These are phyloP conservation scores for Trididemnum miniatum DNA, from an alignment of 23 tunicate species.

Conservation along the genomic window DNA sequence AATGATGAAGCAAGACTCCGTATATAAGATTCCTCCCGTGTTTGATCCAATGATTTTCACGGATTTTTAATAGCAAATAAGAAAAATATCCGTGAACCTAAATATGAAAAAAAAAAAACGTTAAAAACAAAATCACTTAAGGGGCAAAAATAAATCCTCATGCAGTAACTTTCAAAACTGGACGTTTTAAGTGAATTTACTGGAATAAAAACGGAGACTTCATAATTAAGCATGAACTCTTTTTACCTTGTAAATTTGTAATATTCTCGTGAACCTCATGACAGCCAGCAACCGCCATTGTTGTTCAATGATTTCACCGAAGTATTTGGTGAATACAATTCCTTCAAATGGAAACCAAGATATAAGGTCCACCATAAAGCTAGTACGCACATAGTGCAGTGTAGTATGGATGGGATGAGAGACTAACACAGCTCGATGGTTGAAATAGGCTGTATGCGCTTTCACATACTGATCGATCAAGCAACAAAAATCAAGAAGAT, in stretches of 20 bases:
- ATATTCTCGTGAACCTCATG: constrained; percentile 45
- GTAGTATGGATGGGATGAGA: constrained; percentile 71
- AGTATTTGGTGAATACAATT: constrained; percentile 22
- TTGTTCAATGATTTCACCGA: constrained; percentile 38
- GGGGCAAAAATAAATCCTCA: not conserved
- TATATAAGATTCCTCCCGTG: constrained; percentile 40
- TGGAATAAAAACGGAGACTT: too few relatives aligned
- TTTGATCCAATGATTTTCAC: constrained; percentile 43
- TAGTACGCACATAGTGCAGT: constrained; percentile 48
- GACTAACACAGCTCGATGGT: constrained; percentile 48
- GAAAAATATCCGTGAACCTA: constrained; percentile 27
- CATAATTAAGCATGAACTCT: too few relatives aligned
- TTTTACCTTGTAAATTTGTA: constrained; percentile 71
- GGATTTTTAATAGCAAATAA: constrained; percentile 51
- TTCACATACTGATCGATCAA: constrained; percentile 66
- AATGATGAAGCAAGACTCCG: constrained; percentile 46
- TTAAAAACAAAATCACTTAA: not conserved
- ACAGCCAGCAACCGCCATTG: constrained; percentile 73
- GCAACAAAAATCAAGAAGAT: constrained; percentile 53
- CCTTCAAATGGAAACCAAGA: constrained; percentile 92
- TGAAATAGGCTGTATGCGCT: constrained; percentile 71
- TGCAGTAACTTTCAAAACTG: too few relatives aligned
- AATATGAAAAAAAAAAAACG: not conserved
- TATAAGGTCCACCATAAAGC: constrained; percentile 63
- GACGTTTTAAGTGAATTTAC: too few relatives aligned